A percentile compares a stretch with the other conserved stretches of the same genome.
phyloP scores from a whole-genome alignment of 2,113 vertebrate species.

The Seriola dumerili region DNA sequence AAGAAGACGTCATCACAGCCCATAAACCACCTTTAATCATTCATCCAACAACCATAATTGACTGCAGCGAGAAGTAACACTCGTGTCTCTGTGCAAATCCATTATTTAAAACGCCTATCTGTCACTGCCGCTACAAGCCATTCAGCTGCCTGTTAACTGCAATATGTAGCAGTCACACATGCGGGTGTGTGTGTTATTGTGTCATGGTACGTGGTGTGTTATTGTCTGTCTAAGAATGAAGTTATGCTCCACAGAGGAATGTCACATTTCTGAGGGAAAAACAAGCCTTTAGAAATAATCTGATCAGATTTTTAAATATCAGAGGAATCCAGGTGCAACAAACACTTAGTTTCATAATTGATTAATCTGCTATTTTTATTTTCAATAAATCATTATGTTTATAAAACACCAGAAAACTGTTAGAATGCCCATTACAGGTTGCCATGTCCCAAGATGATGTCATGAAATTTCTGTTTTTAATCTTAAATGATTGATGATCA shows the following conservation, averaged over 20 bases:
- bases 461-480: too few relatives aligned
- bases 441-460: too few relatives aligned
- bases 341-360: too few relatives aligned
- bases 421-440: too few relatives aligned
- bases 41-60: constrained; percentile 65
- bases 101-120: constrained; percentile 68
- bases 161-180: constrained; percentile 37
- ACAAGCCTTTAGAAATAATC: neutral
- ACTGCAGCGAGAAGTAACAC: constrained; percentile 65
- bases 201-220: constrained; percentile 5
- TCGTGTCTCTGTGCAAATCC: constrained; percentile 49
- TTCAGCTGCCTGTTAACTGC: constrained; percentile 49
- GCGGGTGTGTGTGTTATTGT: constrained; percentile 29
- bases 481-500: too few relatives aligned
- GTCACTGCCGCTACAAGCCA: constrained; percentile 38
- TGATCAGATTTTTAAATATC: too few relatives aligned
- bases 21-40: constrained; percentile 70
- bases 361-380: too few relatives aligned
- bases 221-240: constrained; percentile 16
- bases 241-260: neutral
- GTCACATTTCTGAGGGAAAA: neutral
- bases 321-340: too few relatives aligned
- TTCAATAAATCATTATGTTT: too few relatives aligned
- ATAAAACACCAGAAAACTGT: too few relatives aligned
- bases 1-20: constrained; percentile 36